Conservation (phyloP, 2,888 invertebrate species). For the Brassicogethes aeneus region DNA sequence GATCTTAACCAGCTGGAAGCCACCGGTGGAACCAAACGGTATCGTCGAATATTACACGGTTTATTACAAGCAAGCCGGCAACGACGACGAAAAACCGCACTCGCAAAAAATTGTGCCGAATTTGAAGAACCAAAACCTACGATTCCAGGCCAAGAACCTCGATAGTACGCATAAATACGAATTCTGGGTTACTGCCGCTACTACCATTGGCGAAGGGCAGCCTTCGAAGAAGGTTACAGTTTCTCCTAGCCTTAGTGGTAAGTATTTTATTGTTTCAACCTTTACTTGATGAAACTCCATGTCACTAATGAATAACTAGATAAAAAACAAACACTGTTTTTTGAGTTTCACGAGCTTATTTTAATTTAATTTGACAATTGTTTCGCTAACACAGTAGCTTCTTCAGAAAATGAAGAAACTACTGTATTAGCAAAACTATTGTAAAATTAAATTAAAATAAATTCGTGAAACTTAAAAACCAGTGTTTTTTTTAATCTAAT, state of each 20-base stretch:
- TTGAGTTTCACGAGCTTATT: too few relatives aligned
- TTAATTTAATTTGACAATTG: too few relatives aligned
- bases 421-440: too few relatives aligned
- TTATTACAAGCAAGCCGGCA: conserved; percentile 57
- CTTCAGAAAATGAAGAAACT: too few relatives aligned
- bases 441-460: too few relatives aligned
- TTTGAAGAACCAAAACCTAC: conserved; percentile 55
- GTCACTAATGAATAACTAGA: too few relatives aligned
- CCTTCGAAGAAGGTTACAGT: conserved; percentile 79
- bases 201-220: conserved; percentile 89
- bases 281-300: too few relatives aligned
- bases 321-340: too few relatives aligned
- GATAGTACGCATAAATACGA: conserved; percentile 77
- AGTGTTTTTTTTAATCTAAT: too few relatives aligned
- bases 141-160: conserved; percentile 77
- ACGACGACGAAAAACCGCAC: conserved; percentile 47
- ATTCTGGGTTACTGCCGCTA: conserved; percentile 92
- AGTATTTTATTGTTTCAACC: too few relatives aligned
- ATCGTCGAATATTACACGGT: conserved; percentile 89
- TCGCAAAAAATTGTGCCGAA: conserved; percentile 73
- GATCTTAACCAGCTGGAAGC: conserved; percentile 89
- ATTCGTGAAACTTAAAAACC: too few relatives aligned
- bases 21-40: conserved; percentile 88
- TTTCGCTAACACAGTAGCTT: too few relatives aligned
- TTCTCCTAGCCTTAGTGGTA: conserved; percentile 74